phyloP scores from a whole-genome alignment of 2,797 vertebrate genomes.

The Gila robusta region DNA sequence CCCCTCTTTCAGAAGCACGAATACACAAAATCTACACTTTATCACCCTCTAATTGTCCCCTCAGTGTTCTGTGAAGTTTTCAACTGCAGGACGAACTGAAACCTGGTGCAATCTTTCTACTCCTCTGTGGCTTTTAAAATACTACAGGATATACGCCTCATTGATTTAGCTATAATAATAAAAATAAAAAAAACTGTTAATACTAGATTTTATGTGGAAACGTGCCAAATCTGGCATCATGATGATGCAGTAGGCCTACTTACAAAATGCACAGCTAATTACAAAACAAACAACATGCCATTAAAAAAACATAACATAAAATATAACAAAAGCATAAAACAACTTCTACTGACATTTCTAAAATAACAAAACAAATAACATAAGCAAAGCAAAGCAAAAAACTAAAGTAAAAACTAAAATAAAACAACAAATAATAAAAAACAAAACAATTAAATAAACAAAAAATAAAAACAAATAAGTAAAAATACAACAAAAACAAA shows the following conservation, averaged over 20 bases:
- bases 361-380: background rate
- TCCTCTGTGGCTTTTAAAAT: background rate
- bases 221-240: background rate
- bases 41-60: conserved; percentile 25
- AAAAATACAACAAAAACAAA: background rate
- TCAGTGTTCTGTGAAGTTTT: conserved; percentile 31
- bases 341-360: background rate
- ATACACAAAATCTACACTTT: conserved; percentile 11
- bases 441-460: background rate
- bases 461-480: background rate
- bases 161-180: background rate
- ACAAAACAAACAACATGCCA: background rate
- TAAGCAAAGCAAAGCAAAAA: background rate
- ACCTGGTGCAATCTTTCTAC: background rate
- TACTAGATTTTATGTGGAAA: background rate
- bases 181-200: background rate
- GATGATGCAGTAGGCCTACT: background rate
- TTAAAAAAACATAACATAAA: background rate
- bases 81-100: conserved; percentile 10
- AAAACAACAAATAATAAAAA: background rate
- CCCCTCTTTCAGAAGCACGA: conserved; percentile 9
- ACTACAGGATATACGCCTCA: background rate
- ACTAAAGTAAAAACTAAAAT: background rate
- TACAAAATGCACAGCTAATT: background rate
- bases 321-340: background rate